A percentile compares a stretch with the other conserved stretches of the same genome.
These are phyloP conservation scores for Gadopsis bispinosus DNA, from an alignment of 2,797 vertebrate genomes.

Conservation along the genomic window DNA sequence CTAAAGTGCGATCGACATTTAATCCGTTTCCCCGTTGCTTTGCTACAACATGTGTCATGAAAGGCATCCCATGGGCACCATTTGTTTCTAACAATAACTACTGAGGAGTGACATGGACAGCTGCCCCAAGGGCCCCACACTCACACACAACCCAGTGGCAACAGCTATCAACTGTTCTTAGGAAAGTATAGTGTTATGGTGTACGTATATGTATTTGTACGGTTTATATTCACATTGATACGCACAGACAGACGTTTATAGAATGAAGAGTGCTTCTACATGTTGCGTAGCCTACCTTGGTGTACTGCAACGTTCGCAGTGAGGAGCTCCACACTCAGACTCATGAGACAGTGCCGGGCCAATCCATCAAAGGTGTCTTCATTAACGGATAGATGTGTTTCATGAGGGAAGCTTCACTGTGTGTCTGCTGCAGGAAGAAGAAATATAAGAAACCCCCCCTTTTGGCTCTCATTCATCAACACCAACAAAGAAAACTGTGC, in stretches of 20 bases:
- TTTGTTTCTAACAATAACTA: constrained; percentile 82
- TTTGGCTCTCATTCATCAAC: not conserved
- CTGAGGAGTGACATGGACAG: constrained; percentile 69
- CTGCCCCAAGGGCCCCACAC: constrained; percentile 50
- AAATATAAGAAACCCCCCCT: not conserved
- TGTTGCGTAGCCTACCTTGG: constrained; percentile 22
- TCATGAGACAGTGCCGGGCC: not conserved
- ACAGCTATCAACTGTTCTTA: not conserved
- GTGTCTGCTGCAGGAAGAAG: constrained; percentile 11
- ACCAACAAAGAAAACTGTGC: not conserved
- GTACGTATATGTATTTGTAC: too few relatives aligned
- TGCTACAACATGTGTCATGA: constrained; percentile 51
- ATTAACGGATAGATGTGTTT: not conserved
- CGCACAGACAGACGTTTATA: not conserved
- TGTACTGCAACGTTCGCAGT: not conserved
- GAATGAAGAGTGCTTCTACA: not conserved
- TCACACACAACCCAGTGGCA: constrained; percentile 9
- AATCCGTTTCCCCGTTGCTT: not conserved
- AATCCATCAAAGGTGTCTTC: constrained; percentile 10
- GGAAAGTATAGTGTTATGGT: not conserved
- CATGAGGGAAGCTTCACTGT: not conserved
- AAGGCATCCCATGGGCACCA: constrained; percentile 60
- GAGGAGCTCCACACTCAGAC: not conserved
- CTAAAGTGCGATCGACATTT: constrained; percentile 17
- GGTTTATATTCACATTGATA: not conserved